A percentile compares a stretch with the other conserved stretches of the same genome.
Evolutionary conservation across 2,113 vertebrate genomes (phyloP).

Genomic region (Caranx melampygus): DNA sequence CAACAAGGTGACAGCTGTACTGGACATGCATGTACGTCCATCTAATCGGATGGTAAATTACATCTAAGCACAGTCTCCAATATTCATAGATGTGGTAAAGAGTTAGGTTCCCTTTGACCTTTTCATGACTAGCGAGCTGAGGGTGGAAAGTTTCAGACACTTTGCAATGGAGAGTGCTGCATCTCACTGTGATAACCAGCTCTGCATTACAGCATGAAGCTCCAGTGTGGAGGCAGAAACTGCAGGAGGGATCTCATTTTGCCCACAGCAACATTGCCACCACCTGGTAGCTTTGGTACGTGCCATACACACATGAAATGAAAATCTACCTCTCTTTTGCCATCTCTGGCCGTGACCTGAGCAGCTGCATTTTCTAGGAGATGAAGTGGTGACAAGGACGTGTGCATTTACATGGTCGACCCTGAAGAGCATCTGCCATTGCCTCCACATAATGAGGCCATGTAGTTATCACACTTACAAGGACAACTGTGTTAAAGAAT

Average conservation of each 20-base stretch:
- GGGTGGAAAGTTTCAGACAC: slow-evolving; percentile 13
- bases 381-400: neutral
- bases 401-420: too few relatives aligned
- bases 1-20: too few relatives aligned
- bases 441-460: neutral
- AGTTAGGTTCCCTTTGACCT: neutral
- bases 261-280: slow-evolving; percentile 82
- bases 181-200: slow-evolving; percentile 11
- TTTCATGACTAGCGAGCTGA: neutral
- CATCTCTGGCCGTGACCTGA: neutral
- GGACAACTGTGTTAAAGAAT: slow-evolving; percentile 13
- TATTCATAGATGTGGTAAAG: neutral
- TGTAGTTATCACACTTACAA: neutral
- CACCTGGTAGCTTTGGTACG: slow-evolving; percentile 71
- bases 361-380: neutral
- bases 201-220: slow-evolving; percentile 28
- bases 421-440: neutral
- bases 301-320: slow-evolving; percentile 11
- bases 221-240: slow-evolving; percentile 11
- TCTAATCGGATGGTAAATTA: neutral
- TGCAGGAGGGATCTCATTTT: slow-evolving; percentile 50
- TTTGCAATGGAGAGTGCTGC: slow-evolving; percentile 3
- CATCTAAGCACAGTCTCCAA: neutral
- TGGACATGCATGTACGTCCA: too few relatives aligned
- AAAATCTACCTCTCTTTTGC: neutral